These are phyloP conservation scores for Stercorarius parasiticus DNA, from an alignment of 2,113 vertebrate species.

Conservation along the genomic window DNA sequence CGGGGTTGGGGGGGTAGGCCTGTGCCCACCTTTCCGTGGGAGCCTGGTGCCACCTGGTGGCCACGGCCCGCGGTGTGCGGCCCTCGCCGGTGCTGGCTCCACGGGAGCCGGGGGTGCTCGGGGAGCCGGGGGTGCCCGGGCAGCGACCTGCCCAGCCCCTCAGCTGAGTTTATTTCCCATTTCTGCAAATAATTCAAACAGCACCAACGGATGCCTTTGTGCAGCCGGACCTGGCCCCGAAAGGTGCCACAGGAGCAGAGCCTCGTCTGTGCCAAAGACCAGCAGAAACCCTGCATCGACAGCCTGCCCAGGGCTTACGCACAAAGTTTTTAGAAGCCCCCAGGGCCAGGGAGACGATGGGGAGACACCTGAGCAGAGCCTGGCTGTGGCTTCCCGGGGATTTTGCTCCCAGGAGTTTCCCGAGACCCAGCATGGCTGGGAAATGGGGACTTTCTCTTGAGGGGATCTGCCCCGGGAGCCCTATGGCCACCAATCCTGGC, in stretches of 20 bases:
- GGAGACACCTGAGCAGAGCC: not conserved
- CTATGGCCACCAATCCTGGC: accelerated
- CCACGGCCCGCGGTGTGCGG: not conserved
- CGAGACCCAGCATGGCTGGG: not conserved
- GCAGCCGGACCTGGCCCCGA: accelerated
- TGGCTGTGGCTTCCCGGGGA: accelerated
- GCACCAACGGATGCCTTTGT: not conserved
- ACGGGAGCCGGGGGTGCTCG: not conserved
- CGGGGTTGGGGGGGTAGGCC: no score
- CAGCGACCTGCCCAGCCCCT: not conserved
- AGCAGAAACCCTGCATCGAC: accelerated
- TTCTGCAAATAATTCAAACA: not conserved
- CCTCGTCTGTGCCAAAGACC: not conserved
- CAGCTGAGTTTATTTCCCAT: not conserved
- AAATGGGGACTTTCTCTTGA: accelerated
- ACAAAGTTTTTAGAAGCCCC: not conserved
- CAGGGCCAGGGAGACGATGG: accelerated
- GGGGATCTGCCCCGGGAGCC: not conserved
- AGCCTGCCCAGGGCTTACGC: not conserved
- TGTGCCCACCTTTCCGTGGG: not conserved
- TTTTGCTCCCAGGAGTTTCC: not conserved
- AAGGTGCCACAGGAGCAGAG: not conserved
- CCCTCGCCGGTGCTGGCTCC: not conserved
- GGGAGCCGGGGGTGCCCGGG: not conserved
- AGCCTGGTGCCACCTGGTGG: conserved; percentile 32